Base-by-base conservation (phyloP, 2,113 vertebrate genomes). In the Rhinolophus sinicus region DNA sequence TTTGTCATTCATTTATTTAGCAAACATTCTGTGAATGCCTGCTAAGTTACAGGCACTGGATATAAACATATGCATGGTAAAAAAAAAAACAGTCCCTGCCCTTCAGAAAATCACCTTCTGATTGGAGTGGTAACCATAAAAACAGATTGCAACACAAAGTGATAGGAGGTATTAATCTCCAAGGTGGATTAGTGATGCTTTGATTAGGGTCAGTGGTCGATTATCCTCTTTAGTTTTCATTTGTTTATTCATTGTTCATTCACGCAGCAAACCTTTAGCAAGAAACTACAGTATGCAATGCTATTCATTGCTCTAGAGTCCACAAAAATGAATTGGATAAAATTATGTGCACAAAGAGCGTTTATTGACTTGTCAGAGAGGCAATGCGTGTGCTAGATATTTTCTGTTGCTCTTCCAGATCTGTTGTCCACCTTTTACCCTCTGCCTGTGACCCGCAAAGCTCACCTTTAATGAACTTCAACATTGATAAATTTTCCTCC, bases 1-100 rank as follows among this genome's bases (percentile, higher is more conserved):
- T 44, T 44, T 88, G 83, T 70, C 83, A 62, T 90, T 93, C 70
- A 28, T 93, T 90, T 85, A 73, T 75, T 97, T 91, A 88, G 54
- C 65, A 93, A 96, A 81, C 24, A 78, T 91, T 97, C 56, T 82
- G 70, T 69, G 33, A 90, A 93, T 91, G 19, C 44, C 67, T 93
- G 50, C 9, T 91, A 40, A 75, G 62, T 88, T 56, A 85, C 40
- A 73, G 33, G 80, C 19, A 18, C 70, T 81, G 38, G 11, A 54
- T 70, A 85, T 76, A 91, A 94, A n/a, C 35, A 93, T 22, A 73
- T n/a, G 19, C 12, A 35, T 35, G 28, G 21, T n/a, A n/a, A 19
- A 62, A 93, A 94, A 62, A 28, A 67, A 95, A 94, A 67, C 13
- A 16, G 13, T 52, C 52, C 50, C 21, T 8, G 6, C 24, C 18